Conservation (phyloP, 2,113 vertebrate species). For the Gasterosteus aculeatus region DNA sequence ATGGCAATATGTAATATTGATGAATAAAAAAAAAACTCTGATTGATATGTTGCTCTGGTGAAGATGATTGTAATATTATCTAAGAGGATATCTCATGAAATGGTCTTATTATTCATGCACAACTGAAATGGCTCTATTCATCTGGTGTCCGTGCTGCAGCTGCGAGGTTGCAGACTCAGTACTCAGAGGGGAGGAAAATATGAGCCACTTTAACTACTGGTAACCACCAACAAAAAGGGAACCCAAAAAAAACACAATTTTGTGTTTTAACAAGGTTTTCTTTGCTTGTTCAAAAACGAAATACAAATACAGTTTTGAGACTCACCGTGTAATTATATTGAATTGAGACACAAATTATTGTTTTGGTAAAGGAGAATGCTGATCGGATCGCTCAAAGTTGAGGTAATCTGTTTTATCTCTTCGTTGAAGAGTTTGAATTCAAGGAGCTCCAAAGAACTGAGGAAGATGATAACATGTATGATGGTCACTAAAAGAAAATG, state of each 20-base stretch:
- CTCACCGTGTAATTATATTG: neutral
- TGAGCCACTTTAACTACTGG: neutral
- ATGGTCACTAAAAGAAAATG: neutral
- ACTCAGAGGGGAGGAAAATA: neutral
- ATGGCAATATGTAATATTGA: neutral
- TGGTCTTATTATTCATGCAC: neutral
- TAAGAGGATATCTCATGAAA: slow-evolving; percentile 4
- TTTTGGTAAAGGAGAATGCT: no score
- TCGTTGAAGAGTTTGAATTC: neutral
- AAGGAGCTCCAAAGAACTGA: no score
- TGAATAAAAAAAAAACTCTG: neutral
- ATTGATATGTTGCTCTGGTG: neutral
- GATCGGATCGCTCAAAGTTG: neutral
- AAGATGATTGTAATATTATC: neutral
- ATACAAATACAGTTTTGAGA: neutral
- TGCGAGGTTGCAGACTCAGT: neutral
- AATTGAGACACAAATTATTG: neutral
- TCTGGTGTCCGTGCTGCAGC: slow-evolving; percentile 18
- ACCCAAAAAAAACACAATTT: neutral
- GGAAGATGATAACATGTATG: neutral
- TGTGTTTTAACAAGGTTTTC: neutral
- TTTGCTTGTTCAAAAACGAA: neutral
- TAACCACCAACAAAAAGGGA: neutral
- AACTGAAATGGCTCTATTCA: slow-evolving; percentile 7
- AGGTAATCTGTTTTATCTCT: neutral